Evolutionary conservation across 2,113 vertebrate genomes (phyloP).

Genomic region (Lophochroa leadbeateri): DNA sequence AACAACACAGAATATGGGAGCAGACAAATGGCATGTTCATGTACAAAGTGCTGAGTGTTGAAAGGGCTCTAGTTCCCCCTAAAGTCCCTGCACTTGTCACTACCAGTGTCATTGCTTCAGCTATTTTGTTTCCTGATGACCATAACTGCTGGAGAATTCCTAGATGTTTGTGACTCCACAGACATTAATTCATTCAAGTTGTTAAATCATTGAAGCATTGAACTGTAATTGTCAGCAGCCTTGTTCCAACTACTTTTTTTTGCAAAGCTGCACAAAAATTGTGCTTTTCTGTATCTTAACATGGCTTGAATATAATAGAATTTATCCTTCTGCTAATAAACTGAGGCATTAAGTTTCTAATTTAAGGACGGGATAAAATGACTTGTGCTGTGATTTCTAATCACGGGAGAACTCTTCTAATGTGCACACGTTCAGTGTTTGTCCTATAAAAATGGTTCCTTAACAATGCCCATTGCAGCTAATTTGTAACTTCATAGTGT

Average conservation of each 20-base stretch:
- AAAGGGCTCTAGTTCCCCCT: neutral
- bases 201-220: conserved; percentile 22
- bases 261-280: conserved; percentile 19
- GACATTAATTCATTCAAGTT: neutral
- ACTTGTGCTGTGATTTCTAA: conserved; percentile 57
- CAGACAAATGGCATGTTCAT: accelerated
- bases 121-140: neutral
- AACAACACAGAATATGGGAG: neutral
- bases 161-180: neutral
- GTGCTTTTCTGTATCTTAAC: conserved; percentile 28
- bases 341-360: conserved; percentile 58
- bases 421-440: conserved; percentile 42
- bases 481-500: conserved; percentile 65
- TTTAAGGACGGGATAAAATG: conserved; percentile 59
- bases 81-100: neutral
- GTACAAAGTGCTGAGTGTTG: neutral
- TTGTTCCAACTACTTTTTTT: conserved; percentile 11
- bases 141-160: neutral
- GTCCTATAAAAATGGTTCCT: conserved; percentile 47
- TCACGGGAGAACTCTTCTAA: conserved; percentile 46
- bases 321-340: conserved; percentile 67
- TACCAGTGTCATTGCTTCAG: neutral
- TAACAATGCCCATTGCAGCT: conserved; percentile 75
- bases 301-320: conserved; percentile 29
- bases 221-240: conserved; percentile 5